These are phyloP conservation scores for Formica exsecta DNA, from an alignment of 1,140 invertebrate genomes.

Conservation along the genomic window DNA sequence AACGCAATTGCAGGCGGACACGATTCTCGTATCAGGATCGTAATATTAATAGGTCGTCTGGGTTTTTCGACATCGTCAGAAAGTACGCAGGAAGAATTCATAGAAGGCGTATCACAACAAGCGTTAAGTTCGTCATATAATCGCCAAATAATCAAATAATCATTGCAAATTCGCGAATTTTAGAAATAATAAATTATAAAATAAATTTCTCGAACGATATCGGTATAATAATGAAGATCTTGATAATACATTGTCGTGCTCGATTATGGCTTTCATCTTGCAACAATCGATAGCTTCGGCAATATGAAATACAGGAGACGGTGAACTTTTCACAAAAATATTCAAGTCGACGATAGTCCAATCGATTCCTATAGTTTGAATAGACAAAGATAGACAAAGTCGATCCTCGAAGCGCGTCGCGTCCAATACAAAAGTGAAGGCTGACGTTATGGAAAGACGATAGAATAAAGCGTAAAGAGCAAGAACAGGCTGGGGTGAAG, in stretches of 20 bases:
- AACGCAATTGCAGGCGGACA: background rate
- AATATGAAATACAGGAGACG: background rate
- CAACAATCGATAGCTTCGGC: background rate
- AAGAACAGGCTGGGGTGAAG: background rate
- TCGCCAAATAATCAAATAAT: background rate
- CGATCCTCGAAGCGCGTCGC: background rate
- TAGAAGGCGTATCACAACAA: slow-evolving; percentile 39
- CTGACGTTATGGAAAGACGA: slow-evolving; percentile 9
- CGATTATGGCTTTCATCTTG: background rate
- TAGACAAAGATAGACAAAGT: slow-evolving; percentile 13
- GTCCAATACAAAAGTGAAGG: slow-evolving; percentile 19
- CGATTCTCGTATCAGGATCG: slow-evolving; percentile 34
- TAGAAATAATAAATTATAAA: background rate
- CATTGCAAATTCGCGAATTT: background rate
- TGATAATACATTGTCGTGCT: background rate
- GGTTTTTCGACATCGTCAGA: background rate
- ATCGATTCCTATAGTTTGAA: background rate
- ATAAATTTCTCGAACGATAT: background rate
- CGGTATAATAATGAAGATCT: background rate
- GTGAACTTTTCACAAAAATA: slow-evolving; percentile 7
- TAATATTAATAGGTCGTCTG: slow-evolving; percentile 47
- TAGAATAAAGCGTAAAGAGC: slow-evolving; percentile 22
- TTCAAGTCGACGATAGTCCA: background rate
- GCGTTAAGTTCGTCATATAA: background rate
- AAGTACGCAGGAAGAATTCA: background rate